These are phyloP conservation scores for Cephus pulcher DNA, from an alignment of 2,888 invertebrate species.

Conservation along the genomic window DNA sequence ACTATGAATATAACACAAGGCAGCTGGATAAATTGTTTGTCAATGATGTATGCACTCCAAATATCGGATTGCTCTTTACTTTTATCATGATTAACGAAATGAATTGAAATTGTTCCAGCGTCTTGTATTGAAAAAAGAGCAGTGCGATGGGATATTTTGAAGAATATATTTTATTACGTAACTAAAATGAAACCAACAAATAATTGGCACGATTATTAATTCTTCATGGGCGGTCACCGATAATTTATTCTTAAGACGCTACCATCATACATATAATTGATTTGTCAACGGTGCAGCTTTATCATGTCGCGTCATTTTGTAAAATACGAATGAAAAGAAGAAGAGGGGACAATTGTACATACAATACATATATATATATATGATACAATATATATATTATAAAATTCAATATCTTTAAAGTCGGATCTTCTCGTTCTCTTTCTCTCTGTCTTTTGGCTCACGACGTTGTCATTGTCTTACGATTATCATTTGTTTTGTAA, in stretches of 20 bases:
- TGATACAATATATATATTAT: conserved; percentile 5
- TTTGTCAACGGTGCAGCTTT: neutral
- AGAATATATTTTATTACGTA: neutral
- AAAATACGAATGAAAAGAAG: neutral
- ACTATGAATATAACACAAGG: too few species aligned
- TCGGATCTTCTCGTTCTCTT: conserved; percentile 9
- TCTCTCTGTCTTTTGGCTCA: conserved; percentile 1
- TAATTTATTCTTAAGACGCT: neutral
- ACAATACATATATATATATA: conserved; percentile 30
- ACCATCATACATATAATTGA: neutral
- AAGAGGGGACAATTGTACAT: conserved; percentile 33
- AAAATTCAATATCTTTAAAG: conserved; percentile 12
- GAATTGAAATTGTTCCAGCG: neutral
- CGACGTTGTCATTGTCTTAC: conserved; percentile 5
- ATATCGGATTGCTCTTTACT: neutral
- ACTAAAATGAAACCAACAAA: neutral
- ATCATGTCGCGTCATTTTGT: neutral
- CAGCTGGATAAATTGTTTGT: neutral
- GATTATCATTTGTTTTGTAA: neutral
- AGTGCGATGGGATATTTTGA: neutral
- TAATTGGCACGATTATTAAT: neutral
- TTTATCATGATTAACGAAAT: neutral
- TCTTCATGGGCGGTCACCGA: neutral
- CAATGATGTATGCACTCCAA: neutral
- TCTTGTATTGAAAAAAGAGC: neutral